phyloP scores from a whole-genome alignment of 1,140 invertebrate species.

The Drosophila melanica region DNA sequence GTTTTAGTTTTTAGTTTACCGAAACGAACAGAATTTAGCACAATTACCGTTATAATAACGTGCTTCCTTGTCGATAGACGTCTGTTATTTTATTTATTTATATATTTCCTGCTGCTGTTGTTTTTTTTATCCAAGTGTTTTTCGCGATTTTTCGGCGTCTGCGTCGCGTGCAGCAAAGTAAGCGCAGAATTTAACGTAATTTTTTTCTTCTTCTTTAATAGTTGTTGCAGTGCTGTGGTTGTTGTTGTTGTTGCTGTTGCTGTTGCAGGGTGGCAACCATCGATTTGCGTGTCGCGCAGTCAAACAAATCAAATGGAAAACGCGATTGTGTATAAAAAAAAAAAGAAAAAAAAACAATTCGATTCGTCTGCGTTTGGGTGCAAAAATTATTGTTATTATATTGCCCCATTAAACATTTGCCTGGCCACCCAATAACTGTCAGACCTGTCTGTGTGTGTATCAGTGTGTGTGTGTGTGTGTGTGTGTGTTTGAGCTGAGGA shows the following conservation, averaged over 20 bases:
- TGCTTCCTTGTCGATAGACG: conserved; percentile 64
- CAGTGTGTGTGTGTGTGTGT: neutral
- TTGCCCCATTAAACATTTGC: conserved; percentile 36
- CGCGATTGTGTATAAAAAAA: conserved; percentile 33
- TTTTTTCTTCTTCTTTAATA: conserved; percentile 25
- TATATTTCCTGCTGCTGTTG: conserved; percentile 24
- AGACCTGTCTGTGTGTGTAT: conserved; percentile 11
- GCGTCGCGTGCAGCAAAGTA: conserved; percentile 73
- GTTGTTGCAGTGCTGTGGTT: conserved; percentile 30
- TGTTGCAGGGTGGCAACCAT: conserved; percentile 73
- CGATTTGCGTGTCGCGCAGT: conserved; percentile 76
- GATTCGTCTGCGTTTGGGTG: conserved; percentile 44
- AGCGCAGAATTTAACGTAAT: conserved; percentile 73
- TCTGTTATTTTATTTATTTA: conserved; percentile 9
- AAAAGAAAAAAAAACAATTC: conserved; percentile 37
- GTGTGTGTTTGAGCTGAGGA: conserved; percentile 5
- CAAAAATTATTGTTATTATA: conserved; percentile 55
- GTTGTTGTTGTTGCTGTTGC: conserved; percentile 31
- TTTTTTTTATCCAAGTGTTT: conserved; percentile 28
- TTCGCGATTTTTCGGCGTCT: conserved; percentile 41
- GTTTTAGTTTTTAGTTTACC: conserved; percentile 24
- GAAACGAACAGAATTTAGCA: conserved; percentile 48
- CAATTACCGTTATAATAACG: conserved; percentile 71
- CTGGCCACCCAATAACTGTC: conserved; percentile 47
- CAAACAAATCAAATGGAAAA: conserved; percentile 72